phyloP scores from a whole-genome alignment of 1,140 invertebrate species.

The Amphibalanus amphitrite region DNA sequence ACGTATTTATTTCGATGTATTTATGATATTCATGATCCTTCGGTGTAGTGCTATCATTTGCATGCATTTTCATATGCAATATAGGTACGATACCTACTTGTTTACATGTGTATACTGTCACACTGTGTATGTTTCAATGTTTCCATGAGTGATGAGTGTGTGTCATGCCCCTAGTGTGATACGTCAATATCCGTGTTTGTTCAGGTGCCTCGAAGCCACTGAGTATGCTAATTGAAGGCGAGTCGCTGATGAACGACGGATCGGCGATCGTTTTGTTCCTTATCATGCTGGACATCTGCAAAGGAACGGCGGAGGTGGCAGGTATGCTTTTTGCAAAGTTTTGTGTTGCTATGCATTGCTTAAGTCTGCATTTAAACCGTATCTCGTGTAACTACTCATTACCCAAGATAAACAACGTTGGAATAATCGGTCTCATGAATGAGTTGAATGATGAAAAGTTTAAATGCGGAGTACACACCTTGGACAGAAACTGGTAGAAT shows the following conservation, averaged over 20 bases:
- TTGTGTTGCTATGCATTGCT: neutral
- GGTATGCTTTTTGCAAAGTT: constrained; percentile 16
- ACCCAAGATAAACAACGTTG: too few species aligned
- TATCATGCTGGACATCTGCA: constrained; percentile 19
- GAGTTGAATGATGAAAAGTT: too few species aligned
- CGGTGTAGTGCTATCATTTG: neutral
- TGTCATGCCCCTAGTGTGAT: too few species aligned
- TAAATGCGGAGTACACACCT: too few species aligned
- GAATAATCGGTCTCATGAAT: too few species aligned
- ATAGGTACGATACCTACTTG: neutral
- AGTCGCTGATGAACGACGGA: constrained; percentile 34
- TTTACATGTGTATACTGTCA: neutral
- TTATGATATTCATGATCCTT: neutral
- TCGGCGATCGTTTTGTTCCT: constrained; percentile 31
- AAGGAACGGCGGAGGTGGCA: neutral
- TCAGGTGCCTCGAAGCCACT: constrained; percentile 21
- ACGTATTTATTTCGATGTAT: too few species aligned
- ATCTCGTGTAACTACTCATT: too few species aligned
- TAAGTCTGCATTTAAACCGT: neutral
- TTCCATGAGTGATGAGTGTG: neutral
- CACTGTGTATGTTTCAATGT: neutral
- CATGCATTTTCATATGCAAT: neutral
- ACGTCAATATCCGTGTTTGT: too few species aligned
- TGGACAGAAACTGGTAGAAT: too few species aligned
- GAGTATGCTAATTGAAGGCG: constrained; percentile 30